phyloP scores from a whole-genome alignment of 2,888 invertebrate genomes.

The Abrostola triplasia region DNA sequence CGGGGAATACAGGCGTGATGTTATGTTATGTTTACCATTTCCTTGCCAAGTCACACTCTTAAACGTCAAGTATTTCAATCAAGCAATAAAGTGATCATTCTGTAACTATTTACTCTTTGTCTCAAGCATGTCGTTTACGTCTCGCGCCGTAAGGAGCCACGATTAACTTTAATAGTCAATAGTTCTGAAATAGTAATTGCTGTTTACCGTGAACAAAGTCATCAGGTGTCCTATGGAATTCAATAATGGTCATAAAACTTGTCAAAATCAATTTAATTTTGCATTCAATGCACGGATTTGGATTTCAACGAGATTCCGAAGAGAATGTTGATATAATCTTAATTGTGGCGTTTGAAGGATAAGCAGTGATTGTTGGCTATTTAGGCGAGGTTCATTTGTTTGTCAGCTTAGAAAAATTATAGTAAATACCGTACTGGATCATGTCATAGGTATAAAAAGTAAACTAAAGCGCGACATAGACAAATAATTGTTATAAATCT shows the following conservation, averaged over 20 bases:
- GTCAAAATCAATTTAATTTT: constrained; percentile 24
- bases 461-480: too few species aligned
- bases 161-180: constrained; percentile 26
- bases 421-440: too few species aligned
- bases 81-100: background rate
- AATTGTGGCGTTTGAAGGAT: background rate
- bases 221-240: constrained; percentile 32
- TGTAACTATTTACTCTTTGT: background rate
- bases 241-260: constrained; percentile 22
- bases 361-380: background rate
- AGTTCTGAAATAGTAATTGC: constrained; percentile 37
- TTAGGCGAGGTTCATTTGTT: too few species aligned
- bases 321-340: background rate
- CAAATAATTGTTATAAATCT: too few species aligned
- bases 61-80: background rate
- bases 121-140: background rate
- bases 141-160: constrained; percentile 5
- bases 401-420: too few species aligned
- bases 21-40: too few species aligned
- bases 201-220: constrained; percentile 31
- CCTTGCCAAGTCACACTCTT: too few species aligned
- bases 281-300: constrained; percentile 30
- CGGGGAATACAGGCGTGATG: too few species aligned
- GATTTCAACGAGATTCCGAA: constrained; percentile 11
- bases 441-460: too few species aligned